Percentiles rank a stretch among this genome's conserved stretches.
phyloP scores from a whole-genome alignment of 2,797 vertebrate species.

The Smutsia gigantea region DNA sequence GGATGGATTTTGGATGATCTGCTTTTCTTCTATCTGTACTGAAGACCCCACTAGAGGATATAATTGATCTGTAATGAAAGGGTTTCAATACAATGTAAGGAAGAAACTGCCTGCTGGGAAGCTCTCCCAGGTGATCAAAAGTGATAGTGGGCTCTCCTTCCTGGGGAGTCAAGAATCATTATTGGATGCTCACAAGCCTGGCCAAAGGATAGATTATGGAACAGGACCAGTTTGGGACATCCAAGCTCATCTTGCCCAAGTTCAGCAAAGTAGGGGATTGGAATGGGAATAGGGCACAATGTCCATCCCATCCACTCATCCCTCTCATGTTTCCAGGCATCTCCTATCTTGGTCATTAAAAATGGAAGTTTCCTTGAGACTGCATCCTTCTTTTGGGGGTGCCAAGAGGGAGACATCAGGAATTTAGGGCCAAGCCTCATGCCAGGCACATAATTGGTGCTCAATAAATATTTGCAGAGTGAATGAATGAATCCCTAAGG shows the following conservation, averaged over 20 bases:
- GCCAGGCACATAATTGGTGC: neutral
- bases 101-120: neutral
- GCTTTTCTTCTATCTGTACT: neutral
- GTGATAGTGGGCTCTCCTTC: neutral
- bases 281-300: neutral
- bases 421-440: neutral
- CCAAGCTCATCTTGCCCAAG: neutral
- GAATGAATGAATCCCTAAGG: neutral
- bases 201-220: neutral
- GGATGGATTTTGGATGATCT: neutral
- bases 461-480: neutral
- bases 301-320: neutral
- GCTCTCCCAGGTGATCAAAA: neutral
- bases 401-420: neutral
- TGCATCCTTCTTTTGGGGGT: neutral
- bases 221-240: neutral
- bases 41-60: neutral
- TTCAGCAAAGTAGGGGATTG: neutral
- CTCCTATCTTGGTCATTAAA: neutral
- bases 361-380: conserved; percentile 4
- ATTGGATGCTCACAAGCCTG: neutral
- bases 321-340: neutral
- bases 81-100: neutral
- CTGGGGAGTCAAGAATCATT: neutral
- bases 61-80: neutral